Evolutionary conservation across 2,797 vertebrate species (phyloP).

Genomic region (Pangasius sanitwongsei): DNA sequence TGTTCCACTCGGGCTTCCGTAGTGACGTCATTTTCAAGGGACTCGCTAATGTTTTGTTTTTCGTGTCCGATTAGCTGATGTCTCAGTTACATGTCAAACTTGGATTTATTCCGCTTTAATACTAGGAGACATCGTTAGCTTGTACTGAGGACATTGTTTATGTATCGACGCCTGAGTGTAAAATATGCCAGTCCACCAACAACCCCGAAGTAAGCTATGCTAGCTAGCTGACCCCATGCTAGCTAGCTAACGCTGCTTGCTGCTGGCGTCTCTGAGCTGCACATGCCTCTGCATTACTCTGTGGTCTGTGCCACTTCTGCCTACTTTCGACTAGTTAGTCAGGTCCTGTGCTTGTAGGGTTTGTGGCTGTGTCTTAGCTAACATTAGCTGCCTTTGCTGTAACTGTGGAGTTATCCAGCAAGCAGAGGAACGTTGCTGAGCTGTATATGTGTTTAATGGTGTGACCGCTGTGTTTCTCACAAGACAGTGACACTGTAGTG

Average conservation of each 20-base stretch:
- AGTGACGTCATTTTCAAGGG: conserved; percentile 30
- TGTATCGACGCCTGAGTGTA: conserved; percentile 35
- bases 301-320: background rate
- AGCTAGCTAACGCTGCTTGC: background rate
- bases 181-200: conserved; percentile 39
- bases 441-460: background rate
- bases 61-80: background rate
- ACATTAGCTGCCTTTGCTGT: background rate
- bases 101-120: background rate
- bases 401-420: background rate
- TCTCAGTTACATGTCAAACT: background rate
- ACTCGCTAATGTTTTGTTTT: background rate
- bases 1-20: background rate
- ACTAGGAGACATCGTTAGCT: background rate
- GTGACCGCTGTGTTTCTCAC: background rate
- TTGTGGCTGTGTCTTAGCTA: background rate
- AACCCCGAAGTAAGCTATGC: conserved; percentile 58
- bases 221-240: background rate
- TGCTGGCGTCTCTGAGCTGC: background rate
- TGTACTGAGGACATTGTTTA: conserved; percentile 10
- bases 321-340: background rate
- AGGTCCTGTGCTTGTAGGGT: background rate
- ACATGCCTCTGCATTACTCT: background rate
- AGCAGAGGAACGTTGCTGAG: background rate
- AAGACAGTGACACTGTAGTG: background rate